phyloP scores from a whole-genome alignment of 2,888 invertebrate genomes.

The Drosophila tripunctata region DNA sequence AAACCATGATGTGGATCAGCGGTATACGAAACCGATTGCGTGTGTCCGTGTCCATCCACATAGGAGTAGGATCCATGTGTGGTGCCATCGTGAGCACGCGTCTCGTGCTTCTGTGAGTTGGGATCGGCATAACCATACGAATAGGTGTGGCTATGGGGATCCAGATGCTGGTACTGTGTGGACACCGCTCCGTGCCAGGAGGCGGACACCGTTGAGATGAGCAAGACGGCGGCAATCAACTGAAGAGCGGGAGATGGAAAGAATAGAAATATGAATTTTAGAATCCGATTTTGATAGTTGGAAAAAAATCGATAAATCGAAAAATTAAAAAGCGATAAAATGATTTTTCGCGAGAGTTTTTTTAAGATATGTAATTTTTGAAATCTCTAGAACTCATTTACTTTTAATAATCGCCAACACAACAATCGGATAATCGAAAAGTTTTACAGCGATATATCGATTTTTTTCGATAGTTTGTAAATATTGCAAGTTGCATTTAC shows the following conservation, averaged over 20 bases:
- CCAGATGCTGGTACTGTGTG: slow-evolving; percentile 87
- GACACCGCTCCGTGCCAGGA: slow-evolving; percentile 83
- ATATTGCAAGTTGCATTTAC: too few relatives aligned
- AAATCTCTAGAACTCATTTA: too few relatives aligned
- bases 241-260: slow-evolving; percentile 36
- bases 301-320: too few relatives aligned
- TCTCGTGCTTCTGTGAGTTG: slow-evolving; percentile 87
- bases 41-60: slow-evolving; percentile 87
- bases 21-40: slow-evolving; percentile 88
- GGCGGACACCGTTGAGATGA: slow-evolving; percentile 83
- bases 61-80: slow-evolving; percentile 89
- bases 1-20: slow-evolving; percentile 88
- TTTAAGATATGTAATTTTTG: too few relatives aligned
- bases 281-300: too few relatives aligned
- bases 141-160: slow-evolving; percentile 86
- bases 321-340: too few relatives aligned
- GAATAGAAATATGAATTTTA: too few relatives aligned
- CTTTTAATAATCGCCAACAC: too few relatives aligned
- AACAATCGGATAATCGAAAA: too few relatives aligned
- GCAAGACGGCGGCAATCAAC: slow-evolving; percentile 82
- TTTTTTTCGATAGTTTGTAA: too few relatives aligned
- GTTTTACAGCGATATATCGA: too few relatives aligned
- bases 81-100: slow-evolving; percentile 86
- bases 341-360: too few relatives aligned
- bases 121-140: slow-evolving; percentile 88